Percentiles rank a stretch among this genome's conserved stretches.
These are phyloP conservation scores for Pseudococcus longispinus DNA, from an alignment of 2,888 invertebrate species.

Conservation along the genomic window DNA sequence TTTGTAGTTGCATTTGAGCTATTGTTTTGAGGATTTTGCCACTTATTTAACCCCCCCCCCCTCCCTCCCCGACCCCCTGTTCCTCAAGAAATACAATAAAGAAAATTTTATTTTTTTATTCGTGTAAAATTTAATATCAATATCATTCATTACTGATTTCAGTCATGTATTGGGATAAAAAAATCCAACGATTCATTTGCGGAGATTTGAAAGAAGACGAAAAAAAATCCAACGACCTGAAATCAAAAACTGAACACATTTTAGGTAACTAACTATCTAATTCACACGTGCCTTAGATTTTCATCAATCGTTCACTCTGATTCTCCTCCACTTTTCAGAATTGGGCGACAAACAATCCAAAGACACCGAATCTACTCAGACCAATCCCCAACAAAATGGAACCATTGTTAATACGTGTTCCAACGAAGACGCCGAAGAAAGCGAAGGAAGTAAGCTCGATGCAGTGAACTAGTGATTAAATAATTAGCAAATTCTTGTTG, in stretches of 20 bases:
- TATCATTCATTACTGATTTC: conserved; percentile 10
- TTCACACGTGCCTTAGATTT: neutral
- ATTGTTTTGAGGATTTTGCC: too few relatives aligned
- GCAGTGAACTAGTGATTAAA: neutral
- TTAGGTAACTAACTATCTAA: neutral
- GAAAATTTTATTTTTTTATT: too few relatives aligned
- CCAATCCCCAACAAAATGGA: conserved; percentile 59
- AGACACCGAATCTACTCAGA: neutral
- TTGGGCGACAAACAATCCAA: neutral
- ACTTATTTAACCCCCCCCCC: too few relatives aligned
- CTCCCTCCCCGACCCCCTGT: too few relatives aligned
- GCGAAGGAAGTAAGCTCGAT: conserved; percentile 3
- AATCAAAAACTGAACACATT: conserved; percentile 40
- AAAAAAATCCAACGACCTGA: neutral
- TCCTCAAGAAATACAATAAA: too few relatives aligned
- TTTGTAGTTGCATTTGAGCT: too few relatives aligned
- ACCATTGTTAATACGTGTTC: conserved; percentile 57
- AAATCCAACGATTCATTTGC: conserved; percentile 81
- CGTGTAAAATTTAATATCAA: neutral
- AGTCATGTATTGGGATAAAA: conserved; percentile 70
- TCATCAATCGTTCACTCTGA: neutral
- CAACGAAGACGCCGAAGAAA: neutral
- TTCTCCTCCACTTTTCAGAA: neutral
- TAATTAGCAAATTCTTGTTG: neutral
- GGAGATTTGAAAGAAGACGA: conserved; percentile 63